phyloP scores from a whole-genome alignment of 2,888 invertebrate genomes.

The Sturmia bella region DNA sequence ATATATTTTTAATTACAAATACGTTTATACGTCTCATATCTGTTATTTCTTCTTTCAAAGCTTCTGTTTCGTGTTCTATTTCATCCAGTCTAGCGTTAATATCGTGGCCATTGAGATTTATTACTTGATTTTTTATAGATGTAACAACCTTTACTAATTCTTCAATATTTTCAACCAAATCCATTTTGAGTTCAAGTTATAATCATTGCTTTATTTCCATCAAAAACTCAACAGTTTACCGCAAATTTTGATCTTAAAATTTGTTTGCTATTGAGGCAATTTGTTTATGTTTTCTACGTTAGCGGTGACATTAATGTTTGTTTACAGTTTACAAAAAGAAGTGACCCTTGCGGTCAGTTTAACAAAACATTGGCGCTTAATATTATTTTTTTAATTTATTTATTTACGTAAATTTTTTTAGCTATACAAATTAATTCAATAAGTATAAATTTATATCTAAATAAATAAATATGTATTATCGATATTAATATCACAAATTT shows the following conservation, averaged over 20 bases:
- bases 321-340: not conserved
- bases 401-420: too few relatives aligned
- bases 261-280: too few relatives aligned
- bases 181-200: conserved; percentile 22
- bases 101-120: conserved; percentile 47
- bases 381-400: too few relatives aligned
- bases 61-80: conserved; percentile 44
- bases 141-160: conserved; percentile 44
- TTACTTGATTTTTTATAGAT: conserved; percentile 41
- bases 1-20: not conserved
- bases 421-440: too few relatives aligned
- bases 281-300: conserved; percentile 1
- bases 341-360: too few relatives aligned
- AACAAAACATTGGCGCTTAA: too few relatives aligned
- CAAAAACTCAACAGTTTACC: too few relatives aligned
- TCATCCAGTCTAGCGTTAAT: conserved; percentile 34
- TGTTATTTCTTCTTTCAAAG: conserved; percentile 41
- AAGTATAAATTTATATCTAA: too few relatives aligned
- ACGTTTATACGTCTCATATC: conserved; percentile 45
- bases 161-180: conserved; percentile 54
- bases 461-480: too few relatives aligned
- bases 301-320: conserved; percentile 10
- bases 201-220: too few relatives aligned
- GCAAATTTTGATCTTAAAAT: too few relatives aligned
- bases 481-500: too few relatives aligned